Evolutionary conservation across 2,888 invertebrate genomes (phyloP).

Genomic region (Tipula lateralis): DNA sequence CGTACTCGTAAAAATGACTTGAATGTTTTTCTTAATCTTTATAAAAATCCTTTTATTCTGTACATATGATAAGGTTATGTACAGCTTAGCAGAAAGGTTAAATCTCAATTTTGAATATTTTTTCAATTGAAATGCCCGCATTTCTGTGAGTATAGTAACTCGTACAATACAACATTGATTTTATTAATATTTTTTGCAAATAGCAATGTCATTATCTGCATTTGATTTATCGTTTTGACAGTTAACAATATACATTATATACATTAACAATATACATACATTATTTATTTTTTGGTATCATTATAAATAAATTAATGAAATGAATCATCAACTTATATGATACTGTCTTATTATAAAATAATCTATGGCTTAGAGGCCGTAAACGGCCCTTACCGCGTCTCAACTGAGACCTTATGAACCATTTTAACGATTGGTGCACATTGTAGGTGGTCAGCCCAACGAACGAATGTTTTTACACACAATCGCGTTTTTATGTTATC

Average conservation of each 20-base stretch:
- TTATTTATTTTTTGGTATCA: not conserved
- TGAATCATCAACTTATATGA: not conserved
- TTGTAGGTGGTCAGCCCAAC: too few species aligned
- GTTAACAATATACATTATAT: not conserved
- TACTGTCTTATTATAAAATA: not conserved
- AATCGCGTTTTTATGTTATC: not conserved
- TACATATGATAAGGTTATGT: not conserved
- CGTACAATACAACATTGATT: not conserved
- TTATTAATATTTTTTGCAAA: not conserved
- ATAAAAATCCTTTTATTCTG: not conserved
- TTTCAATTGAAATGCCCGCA: not conserved
- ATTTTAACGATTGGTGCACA: too few species aligned
- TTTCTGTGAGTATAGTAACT: not conserved
- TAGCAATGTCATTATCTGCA: not conserved
- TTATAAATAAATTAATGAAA: not conserved
- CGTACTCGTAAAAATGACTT: too few species aligned
- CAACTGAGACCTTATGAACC: too few species aligned
- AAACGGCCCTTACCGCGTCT: too few species aligned
- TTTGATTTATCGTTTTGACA: slow-evolving; percentile 24
- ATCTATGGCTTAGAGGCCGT: too few species aligned
- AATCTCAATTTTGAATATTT: not conserved
- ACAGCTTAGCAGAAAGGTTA: slow-evolving; percentile 6
- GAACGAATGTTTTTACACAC: too few species aligned
- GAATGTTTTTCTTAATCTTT: too few species aligned
- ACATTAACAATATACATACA: too few species aligned